Conservation (phyloP, 2,888 invertebrate species). For the Ectemnius cavifrons region DNA sequence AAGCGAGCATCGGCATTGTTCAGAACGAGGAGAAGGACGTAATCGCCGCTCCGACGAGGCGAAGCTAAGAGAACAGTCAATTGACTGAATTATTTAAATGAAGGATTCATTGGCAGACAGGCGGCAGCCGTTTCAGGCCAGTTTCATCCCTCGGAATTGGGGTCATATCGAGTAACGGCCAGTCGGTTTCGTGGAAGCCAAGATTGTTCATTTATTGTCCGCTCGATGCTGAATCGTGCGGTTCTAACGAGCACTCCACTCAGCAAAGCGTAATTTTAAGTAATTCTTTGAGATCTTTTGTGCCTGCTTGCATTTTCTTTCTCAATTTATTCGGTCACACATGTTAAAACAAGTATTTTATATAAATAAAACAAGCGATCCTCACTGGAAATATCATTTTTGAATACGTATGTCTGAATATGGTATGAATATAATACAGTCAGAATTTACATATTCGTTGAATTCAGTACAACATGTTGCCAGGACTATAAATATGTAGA, state of each 20-base stretch:
- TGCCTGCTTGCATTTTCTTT: too few species aligned
- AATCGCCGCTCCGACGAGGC: too few species aligned
- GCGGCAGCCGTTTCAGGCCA: constrained; percentile 17
- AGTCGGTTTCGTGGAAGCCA: neutral
- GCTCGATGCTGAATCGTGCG: constrained; percentile 20
- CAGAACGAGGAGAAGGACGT: neutral
- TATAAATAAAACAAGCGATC: too few species aligned
- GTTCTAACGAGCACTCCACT: constrained; percentile 22
- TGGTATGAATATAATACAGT: too few species aligned
- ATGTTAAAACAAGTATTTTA: too few species aligned
- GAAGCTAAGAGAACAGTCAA: constrained; percentile 13
- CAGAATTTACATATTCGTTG: too few species aligned
- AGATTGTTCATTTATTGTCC: constrained; percentile 9
- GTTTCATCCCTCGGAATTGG: constrained; percentile 1
- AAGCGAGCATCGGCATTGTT: neutral
- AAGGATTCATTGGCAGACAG: neutral
- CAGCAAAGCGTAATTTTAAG: constrained; percentile 29
- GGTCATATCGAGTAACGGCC: constrained; percentile 11
- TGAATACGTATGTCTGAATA: too few species aligned
- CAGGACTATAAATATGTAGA: too few species aligned
- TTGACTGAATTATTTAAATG: constrained; percentile 33
- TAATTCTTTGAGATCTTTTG: constrained; percentile 6
- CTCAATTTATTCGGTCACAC: too few species aligned
- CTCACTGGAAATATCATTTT: too few species aligned
- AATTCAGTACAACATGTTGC: too few species aligned